Conservation (phyloP, 2,113 vertebrate species). For the Herpetotheres cachinnans region DNA sequence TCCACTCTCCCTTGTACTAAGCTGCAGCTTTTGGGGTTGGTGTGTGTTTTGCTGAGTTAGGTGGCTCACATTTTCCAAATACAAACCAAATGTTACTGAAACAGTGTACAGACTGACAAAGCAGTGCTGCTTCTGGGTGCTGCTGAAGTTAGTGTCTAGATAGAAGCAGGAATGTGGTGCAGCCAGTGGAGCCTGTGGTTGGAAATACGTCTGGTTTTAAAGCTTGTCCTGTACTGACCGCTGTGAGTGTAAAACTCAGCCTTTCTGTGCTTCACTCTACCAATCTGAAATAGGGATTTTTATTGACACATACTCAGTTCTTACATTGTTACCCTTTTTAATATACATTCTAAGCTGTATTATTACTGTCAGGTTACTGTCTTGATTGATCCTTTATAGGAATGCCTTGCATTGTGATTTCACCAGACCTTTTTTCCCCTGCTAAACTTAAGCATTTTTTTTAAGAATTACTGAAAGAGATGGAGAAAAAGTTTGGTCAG, state of each 20-base stretch:
- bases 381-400: neutral
- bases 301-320: neutral
- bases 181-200: neutral
- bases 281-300: neutral
- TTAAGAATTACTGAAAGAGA: neutral
- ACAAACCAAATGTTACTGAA: neutral
- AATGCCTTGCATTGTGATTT: neutral
- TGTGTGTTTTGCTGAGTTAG: neutral
- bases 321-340: neutral
- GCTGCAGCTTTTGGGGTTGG: neutral
- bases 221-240: neutral
- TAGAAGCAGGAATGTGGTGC: neutral
- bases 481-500: neutral
- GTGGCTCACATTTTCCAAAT: slow-evolving; percentile 1
- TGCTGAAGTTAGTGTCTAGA: neutral
- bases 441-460: neutral
- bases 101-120: neutral
- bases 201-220: neutral
- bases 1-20: neutral
- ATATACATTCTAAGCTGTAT: neutral
- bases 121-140: neutral
- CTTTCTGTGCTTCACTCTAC: neutral
- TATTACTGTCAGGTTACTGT: neutral
- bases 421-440: neutral
- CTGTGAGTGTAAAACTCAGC: neutral